Evolutionary conservation across 2,113 vertebrate genomes (phyloP).

Genomic region (Isichthys henryi): DNA sequence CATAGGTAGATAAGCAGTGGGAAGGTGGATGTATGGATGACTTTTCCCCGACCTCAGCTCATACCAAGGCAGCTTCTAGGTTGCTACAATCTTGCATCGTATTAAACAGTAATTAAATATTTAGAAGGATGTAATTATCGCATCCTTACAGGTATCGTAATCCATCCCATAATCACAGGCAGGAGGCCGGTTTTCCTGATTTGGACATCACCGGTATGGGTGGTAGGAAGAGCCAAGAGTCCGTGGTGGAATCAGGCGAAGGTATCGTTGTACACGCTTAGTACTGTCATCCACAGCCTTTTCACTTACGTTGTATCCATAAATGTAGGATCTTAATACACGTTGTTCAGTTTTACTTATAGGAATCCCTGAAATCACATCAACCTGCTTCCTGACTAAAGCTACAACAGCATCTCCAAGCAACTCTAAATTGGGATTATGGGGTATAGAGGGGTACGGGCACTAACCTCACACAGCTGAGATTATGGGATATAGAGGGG

Average conservation of each 20-base stretch:
- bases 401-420: neutral
- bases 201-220: neutral
- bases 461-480: fast-evolving
- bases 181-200: neutral
- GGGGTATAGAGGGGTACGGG: neutral
- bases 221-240: neutral
- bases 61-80: neutral
- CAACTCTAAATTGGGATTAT: neutral
- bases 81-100: neutral
- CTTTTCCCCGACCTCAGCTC: neutral
- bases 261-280: neutral
- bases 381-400: neutral
- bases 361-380: neutral
- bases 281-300: neutral
- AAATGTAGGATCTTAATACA: neutral
- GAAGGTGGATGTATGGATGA: neutral
- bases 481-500: neutral
- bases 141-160: neutral
- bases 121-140: neutral
- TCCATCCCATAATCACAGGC: neutral
- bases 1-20: neutral
- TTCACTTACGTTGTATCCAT: neutral
- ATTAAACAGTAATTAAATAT: neutral
- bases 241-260: neutral
- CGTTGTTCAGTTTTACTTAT: neutral